Percentiles rank a stretch among this genome's conserved stretches.
Evolutionary conservation across 2,113 vertebrate genomes (phyloP).

Genomic region (Cyprinodon variegatus): DNA sequence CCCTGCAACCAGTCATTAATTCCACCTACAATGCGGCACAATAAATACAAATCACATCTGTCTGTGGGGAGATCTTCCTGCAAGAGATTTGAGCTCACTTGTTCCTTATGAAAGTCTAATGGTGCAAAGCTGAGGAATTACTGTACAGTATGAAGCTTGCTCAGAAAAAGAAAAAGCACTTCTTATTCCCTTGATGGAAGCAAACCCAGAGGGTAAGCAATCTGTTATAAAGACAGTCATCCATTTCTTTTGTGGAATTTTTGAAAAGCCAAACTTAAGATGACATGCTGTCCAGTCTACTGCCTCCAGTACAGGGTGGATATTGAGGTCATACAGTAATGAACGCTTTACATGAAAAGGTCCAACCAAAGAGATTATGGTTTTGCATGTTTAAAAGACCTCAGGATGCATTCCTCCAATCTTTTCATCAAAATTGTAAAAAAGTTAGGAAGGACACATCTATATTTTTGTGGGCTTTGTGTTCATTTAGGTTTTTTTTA

Average conservation of each 20-base stretch:
- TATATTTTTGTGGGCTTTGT: background rate
- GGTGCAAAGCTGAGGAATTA: conserved; percentile 37
- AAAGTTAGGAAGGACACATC: background rate
- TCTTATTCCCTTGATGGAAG: conserved; percentile 47
- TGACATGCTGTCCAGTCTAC: conserved; percentile 37
- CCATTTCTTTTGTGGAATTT: conserved; percentile 44
- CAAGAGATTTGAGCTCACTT: conserved; percentile 50
- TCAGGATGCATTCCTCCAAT: background rate
- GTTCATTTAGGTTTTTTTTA: background rate
- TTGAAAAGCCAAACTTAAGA: conserved; percentile 39
- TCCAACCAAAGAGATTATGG: background rate
- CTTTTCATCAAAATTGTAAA: background rate
- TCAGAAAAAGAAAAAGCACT: conserved; percentile 36
- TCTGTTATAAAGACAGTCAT: conserved; percentile 61
- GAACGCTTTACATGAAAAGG: conserved; percentile 49
- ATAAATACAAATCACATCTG: conserved; percentile 46
- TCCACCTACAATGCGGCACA: conserved; percentile 23
- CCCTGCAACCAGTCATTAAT: conserved; percentile 23
- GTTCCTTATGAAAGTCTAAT: conserved; percentile 66
- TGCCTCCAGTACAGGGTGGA: conserved; percentile 76
- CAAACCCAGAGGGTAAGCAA: conserved; percentile 42
- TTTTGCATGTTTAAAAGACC: background rate
- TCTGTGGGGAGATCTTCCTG: conserved; percentile 43
- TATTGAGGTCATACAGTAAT: conserved; percentile 80
- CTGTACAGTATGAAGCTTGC: conserved; percentile 42